phyloP scores from a whole-genome alignment of 2,797 vertebrate species.

The Halcyon chelicuti region DNA sequence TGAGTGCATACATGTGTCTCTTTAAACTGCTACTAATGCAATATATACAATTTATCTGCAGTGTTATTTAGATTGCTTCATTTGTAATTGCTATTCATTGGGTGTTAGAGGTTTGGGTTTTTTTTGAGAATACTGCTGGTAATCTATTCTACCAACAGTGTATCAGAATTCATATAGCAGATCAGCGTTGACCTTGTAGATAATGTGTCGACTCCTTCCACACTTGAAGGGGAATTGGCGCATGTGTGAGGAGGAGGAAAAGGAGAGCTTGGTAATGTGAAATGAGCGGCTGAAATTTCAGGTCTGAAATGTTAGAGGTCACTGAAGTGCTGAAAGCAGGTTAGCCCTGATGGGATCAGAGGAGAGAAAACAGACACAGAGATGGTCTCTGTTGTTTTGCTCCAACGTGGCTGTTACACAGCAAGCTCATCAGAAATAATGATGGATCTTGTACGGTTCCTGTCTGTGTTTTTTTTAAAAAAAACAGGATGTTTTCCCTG shows the following conservation, averaged over 20 bases:
- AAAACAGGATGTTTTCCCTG: neutral
- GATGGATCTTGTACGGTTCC: neutral
- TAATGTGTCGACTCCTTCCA: neutral
- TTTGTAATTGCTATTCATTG: neutral
- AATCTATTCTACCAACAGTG: neutral
- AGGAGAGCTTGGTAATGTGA: neutral
- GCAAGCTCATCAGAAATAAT: neutral
- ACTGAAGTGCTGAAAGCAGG: slow-evolving; percentile 6
- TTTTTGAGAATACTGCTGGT: neutral
- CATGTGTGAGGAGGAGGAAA: neutral
- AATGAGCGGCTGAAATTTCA: slow-evolving; percentile 38
- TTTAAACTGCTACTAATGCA: neutral
- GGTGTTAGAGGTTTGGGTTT: neutral
- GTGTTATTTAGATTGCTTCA: neutral
- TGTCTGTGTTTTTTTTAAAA: neutral
- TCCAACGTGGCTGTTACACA: neutral
- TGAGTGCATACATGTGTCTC: neutral
- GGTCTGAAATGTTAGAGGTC: slow-evolving; percentile 40
- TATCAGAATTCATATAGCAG: neutral
- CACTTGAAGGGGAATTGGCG: neutral
- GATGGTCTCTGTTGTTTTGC: neutral
- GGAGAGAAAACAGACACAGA: neutral
- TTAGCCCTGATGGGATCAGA: slow-evolving; percentile 19
- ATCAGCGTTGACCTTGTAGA: neutral
- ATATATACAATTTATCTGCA: neutral